Base-by-base conservation (phyloP, 2,797 vertebrate genomes). In the Crypturellus tataupa region DNA sequence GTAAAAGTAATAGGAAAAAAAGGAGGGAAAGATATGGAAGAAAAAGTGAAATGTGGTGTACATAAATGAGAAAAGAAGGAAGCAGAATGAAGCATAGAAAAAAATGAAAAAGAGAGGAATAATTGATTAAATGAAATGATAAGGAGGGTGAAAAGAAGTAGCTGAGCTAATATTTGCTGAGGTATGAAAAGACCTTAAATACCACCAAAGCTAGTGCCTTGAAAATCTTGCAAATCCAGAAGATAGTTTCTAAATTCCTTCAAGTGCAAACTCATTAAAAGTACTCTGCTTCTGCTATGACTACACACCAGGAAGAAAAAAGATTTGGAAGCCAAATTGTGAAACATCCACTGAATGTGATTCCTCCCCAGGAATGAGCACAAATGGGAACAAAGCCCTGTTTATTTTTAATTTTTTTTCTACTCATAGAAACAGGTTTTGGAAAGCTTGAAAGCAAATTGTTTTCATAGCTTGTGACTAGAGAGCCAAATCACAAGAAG, bases 371-470 rank as follows among this genome's bases (percentile, higher is more conserved):
- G 27, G 39, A 95, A 94, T 53, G 40, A n/a, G 20, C 33, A 62
- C 46, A 85, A 88, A 88, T 24, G 23, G 10, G 16, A 55, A 69
- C 67, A 86, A 88, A 91, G 4, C 17, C 87, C 33, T 92, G 37
- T 91, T 86, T 94, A 42, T 80, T 93, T 93, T 49, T n/a, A 56
- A 15, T 42, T 51, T 59, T 59, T 78, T 88, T 90, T 86, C 64
- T 90, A 59, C 63, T 73, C 59, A 47, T 33, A 65, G 35, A 75
- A 91, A 83, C 77, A 72, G 83, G 83, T 86, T 70, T 33, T 91
- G 56, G 55, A 94, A 86, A 27, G 27, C 40, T 91, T 76, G 82
- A 89, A 94, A 91, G 15, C 44, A 81, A 86, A 65, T 94, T 92
- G 15, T 90, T 93, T 80, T 91, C 69, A 69, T 75, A 85, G 53